Base-by-base conservation (phyloP, 2,797 vertebrate species). In the Lerista edwardsae region DNA sequence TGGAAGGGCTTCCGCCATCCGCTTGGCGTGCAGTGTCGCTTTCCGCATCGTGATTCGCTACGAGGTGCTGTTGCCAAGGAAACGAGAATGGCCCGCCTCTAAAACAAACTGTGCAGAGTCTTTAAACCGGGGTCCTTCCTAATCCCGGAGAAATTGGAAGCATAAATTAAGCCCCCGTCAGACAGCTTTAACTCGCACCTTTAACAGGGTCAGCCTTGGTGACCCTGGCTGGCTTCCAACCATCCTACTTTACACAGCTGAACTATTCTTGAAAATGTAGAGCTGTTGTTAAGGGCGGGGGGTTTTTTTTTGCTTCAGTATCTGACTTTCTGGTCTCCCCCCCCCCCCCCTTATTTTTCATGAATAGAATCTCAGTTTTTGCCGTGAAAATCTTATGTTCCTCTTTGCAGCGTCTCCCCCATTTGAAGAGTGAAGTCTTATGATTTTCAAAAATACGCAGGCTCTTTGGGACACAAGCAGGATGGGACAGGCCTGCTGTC, bases 181-280 rank as follows among this genome's bases (percentile, higher is more conserved):
- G 90, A 85, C 74, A 92, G 80, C 68, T 89, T 88, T 88, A 90
- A 91, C 72, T 90, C 93, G 87, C 83, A 82, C 89, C 87, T 92
- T 91, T 79, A 90, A 84, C 91, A 93, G 89, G 86, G 91, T 93
- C 90, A 91, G 61, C 84, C 88, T 91, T 92, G 79, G 90, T 89
- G 92, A 90, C 65, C 44, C 77, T 86, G 91, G 91, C 87, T 75
- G 64, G 57, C 87, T 87, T 90, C 86, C 91, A 91, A 67, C 27
- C 23, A 31, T 92, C 23, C 0, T 88, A 75, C 86, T 94, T 84
- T 84, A 80, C 72, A 84, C 72, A 92, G 81, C 87, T 75, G 82
- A 81, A 83, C 84, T 89, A 12, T 4, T 91, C 80, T 84, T 91
- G 78, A 75, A 88, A 80, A 85, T 77, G 44, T 85, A 25, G 75